Conservation (phyloP, 2,113 vertebrate genomes). For the Myotis lucifugus region DNA sequence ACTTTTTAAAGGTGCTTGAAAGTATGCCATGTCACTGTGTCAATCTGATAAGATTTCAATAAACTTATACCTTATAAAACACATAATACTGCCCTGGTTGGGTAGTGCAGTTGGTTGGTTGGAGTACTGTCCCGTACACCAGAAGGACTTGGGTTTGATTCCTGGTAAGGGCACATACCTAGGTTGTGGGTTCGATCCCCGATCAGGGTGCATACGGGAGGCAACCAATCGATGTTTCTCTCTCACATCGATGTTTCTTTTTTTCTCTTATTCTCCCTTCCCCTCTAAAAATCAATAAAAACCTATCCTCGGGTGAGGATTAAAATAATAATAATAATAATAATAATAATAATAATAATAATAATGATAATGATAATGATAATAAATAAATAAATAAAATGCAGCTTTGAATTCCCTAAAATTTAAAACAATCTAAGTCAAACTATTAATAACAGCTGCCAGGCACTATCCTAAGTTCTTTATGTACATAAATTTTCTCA, state of each 20-base stretch:
- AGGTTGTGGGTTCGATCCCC: too few relatives aligned
- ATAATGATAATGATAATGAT: too few relatives aligned
- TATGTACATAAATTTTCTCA: background rate
- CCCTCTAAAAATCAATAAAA: background rate
- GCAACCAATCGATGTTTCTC: background rate
- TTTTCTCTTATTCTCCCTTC: background rate
- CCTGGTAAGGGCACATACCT: background rate
- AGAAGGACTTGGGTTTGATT: too few relatives aligned
- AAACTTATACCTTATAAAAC: background rate
- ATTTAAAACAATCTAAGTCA: background rate
- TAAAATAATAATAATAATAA: background rate
- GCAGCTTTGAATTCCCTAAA: background rate
- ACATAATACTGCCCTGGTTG: background rate
- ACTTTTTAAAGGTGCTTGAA: background rate
- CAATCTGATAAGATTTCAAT: background rate
- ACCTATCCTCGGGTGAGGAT: background rate
- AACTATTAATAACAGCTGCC: background rate
- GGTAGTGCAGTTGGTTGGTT: background rate
- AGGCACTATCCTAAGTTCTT: background rate
- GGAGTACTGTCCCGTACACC: background rate
- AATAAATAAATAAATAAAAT: background rate
- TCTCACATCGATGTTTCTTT: background rate
- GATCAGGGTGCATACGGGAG: too few relatives aligned
- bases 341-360: background rate
- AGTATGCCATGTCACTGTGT: background rate